Base-by-base conservation (phyloP, 2,888 invertebrate species). In the Choristoneura rosaceana region DNA sequence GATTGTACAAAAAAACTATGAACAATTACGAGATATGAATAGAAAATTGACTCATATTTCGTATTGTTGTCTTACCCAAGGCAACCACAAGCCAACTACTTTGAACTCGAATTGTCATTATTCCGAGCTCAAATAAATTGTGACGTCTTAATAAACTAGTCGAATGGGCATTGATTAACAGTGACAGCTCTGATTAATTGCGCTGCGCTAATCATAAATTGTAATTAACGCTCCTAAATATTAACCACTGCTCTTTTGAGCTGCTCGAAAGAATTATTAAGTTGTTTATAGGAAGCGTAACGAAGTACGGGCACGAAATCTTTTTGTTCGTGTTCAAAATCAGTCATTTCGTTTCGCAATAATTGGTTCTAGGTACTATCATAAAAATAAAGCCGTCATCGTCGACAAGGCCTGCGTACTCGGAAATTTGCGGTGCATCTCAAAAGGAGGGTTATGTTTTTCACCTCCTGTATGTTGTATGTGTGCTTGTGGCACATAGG, bases 121-220 rank as follows among this genome's bases (percentile, higher is more conserved):
- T 52, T 66, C 14, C 4, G 41, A 3, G 58, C 38, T 15, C 47
- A 63, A 63, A 68, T 33, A 58, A 63, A 71, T 68, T 15, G 41
- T 33, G 71, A 68, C 43, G 59, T 63, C 68, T 68, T 41, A 71
- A 68, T 71, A 71, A 71, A 71, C 55, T 52, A 14, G 15, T 66
- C 67, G 74, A 78, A 76, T 75, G 70, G 64, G 61, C 69, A 66
- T 80, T 82, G 79, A 85, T 85, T 80, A 79, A 77, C 76, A 76
- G 76, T 74, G 80, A 79, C 81, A 80, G 75, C 61, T 41, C 77
- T 84, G 82, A 85, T 86, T 81, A 84, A 85, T 84, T 78, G 78
- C 75, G 61, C 55, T 60, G 77, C 76, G 78, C 81, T 82, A 80
- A 80, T 74, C 79, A 79, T 78, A 77, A 80, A 76, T 80, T 75